Evolutionary conservation across 2,113 vertebrate species (phyloP).

Genomic region (Phalacrocorax brasilianus): DNA sequence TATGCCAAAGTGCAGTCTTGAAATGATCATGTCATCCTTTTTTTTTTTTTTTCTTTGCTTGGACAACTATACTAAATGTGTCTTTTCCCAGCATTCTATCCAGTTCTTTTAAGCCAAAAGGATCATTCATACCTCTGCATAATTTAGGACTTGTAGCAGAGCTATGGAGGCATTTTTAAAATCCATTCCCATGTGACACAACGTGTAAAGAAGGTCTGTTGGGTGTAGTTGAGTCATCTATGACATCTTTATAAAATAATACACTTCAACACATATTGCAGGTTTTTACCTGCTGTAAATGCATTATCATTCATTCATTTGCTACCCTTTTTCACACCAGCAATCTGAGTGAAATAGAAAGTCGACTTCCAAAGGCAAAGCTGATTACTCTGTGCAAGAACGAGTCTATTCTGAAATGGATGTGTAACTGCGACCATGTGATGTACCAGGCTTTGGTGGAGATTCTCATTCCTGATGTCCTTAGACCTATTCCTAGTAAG

Average conservation of each 20-base stretch:
- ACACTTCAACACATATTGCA: constrained; percentile 61
- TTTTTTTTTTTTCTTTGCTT: not conserved
- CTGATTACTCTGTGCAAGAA: constrained; percentile 83
- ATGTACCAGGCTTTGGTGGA: constrained; percentile 87
- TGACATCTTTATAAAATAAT: constrained; percentile 41
- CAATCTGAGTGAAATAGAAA: constrained; percentile 85
- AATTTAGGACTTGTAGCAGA: constrained; percentile 9
- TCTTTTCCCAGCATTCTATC: not conserved
- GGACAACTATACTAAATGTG: not conserved
- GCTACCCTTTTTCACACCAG: constrained; percentile 71
- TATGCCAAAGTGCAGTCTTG: constrained; percentile 12
- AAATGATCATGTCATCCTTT: not conserved
- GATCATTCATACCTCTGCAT: constrained; percentile 23
- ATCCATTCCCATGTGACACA: constrained; percentile 7
- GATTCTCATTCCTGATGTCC: constrained; percentile 85
- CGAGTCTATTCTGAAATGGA: constrained; percentile 85
- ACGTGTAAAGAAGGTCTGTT: not conserved
- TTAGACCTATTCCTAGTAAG: constrained; percentile 89
- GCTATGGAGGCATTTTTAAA: not conserved
- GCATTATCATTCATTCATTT: constrained; percentile 67
- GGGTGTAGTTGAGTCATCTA: constrained; percentile 52
- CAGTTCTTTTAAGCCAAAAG: not conserved
- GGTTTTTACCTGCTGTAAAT: constrained; percentile 60
- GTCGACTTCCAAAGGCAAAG: constrained; percentile 79
- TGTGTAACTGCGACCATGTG: constrained; percentile 85